Evolutionary conservation across 2,113 vertebrate species (phyloP).

Genomic region (Cyanistes caeruleus): DNA sequence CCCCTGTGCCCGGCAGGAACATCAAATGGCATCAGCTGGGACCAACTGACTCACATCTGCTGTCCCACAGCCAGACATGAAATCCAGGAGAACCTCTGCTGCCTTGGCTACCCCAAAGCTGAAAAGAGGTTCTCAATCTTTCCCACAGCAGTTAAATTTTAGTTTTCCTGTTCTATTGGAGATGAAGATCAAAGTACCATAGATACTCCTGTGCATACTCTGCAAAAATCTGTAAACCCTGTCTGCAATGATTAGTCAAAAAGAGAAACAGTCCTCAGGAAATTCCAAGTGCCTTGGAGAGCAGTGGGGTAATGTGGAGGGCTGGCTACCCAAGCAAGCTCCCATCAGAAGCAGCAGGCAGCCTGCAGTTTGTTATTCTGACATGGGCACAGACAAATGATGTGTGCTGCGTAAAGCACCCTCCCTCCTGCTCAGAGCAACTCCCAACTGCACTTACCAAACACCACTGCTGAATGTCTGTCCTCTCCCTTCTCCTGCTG

Average conservation of each 20-base stretch:
- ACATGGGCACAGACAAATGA: fast-evolving
- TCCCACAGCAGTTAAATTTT: neutral
- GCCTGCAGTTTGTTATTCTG: fast-evolving
- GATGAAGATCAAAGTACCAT: neutral
- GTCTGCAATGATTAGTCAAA: fast-evolving
- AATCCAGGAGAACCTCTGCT: neutral
- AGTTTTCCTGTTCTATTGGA: neutral
- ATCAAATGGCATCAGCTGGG: neutral
- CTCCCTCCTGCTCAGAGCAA: neutral
- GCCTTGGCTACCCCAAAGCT: neutral
- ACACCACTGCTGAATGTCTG: neutral
- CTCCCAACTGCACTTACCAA: fast-evolving
- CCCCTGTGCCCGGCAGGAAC: neutral
- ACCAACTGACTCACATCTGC: neutral
- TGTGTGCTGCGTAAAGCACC: fast-evolving
- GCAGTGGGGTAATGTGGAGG: fast-evolving
- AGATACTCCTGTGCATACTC: neutral
- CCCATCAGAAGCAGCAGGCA: neutral
- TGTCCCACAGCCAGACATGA: neutral
- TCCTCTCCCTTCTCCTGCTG: too few relatives aligned
- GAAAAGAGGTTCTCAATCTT: neutral
- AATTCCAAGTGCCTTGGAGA: neutral
- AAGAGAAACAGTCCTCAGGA: neutral
- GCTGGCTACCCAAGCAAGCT: fast-evolving
- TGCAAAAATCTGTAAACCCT: neutral